Evolutionary conservation across 30 jellyfish, hydroid and myxozoan genomes (phyloP).

Genomic region (Aurelia sp.): DNA sequence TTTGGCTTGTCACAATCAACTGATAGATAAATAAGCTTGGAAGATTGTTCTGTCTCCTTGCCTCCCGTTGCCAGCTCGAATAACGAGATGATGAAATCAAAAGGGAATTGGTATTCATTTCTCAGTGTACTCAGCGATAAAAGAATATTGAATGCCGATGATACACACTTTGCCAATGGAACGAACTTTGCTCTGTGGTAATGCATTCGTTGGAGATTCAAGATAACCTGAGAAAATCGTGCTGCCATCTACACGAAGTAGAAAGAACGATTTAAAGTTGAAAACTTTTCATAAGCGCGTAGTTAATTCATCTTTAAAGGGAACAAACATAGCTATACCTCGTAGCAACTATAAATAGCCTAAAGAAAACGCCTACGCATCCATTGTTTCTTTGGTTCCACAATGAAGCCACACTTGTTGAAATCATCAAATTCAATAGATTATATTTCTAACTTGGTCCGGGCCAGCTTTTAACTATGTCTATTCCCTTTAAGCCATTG

Average conservation of each 20-base stretch:
- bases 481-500: too few relatives aligned
- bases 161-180: slow-evolving; percentile 44
- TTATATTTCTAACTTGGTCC: too few relatives aligned
- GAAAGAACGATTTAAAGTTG: too few relatives aligned
- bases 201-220: slow-evolving; percentile 40
- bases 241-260: slow-evolving; percentile 43
- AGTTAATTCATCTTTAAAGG: too few relatives aligned
- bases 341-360: too few relatives aligned
- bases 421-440: too few relatives aligned
- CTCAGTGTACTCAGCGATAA: slow-evolving; percentile 39
- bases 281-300: too few relatives aligned
- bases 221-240: slow-evolving; percentile 37
- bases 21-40: slow-evolving; percentile 9
- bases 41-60: neutral
- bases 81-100: slow-evolving; percentile 30
- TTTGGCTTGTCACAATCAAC: neutral
- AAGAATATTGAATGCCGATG: slow-evolving; percentile 44
- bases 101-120: slow-evolving; percentile 53
- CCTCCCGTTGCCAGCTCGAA: slow-evolving; percentile 52
- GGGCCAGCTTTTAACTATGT: too few relatives aligned
- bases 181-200: slow-evolving; percentile 33
- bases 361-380: too few relatives aligned
- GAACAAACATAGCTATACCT: too few relatives aligned
- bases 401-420: too few relatives aligned
- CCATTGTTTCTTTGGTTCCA: too few relatives aligned